These are phyloP conservation scores for Sebastes reedi DNA, from an alignment of 2,797 vertebrate species.

Conservation along the genomic window DNA sequence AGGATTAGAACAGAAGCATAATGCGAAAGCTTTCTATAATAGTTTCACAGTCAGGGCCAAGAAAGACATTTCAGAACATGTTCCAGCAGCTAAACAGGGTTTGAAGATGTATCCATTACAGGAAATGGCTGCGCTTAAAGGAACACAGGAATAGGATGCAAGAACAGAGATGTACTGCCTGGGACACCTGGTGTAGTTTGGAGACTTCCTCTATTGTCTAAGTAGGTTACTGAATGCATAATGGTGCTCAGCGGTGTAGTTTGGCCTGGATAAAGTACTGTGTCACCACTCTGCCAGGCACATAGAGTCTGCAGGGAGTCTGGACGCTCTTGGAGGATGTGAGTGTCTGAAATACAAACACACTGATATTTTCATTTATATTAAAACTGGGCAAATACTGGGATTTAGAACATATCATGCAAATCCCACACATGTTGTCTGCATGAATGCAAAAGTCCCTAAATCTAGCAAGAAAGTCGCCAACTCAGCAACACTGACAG, in stretches of 20 bases:
- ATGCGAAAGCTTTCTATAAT: background rate
- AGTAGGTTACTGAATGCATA: conserved; percentile 61
- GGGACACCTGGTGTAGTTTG: conserved; percentile 44
- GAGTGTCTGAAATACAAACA: conserved; percentile 34
- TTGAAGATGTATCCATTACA: conserved; percentile 23
- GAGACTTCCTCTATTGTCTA: conserved; percentile 52
- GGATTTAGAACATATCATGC: background rate
- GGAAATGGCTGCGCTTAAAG: conserved; percentile 32
- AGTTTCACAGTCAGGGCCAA: background rate
- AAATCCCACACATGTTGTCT: background rate
- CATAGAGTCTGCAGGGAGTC: conserved; percentile 57
- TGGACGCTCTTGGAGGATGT: conserved; percentile 20
- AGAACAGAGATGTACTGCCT: conserved; percentile 13
- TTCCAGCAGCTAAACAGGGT: conserved; percentile 2
- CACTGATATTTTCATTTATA: conserved; percentile 20
- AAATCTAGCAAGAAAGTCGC: too few relatives aligned
- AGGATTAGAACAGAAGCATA: background rate
- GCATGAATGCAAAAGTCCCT: background rate
- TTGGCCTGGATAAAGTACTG: conserved; percentile 56
- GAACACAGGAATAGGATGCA: background rate
- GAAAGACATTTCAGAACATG: background rate
- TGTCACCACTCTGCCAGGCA: conserved; percentile 51
- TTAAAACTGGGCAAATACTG: conserved; percentile 5
- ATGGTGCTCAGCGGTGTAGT: conserved; percentile 38
- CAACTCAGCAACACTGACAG: too few relatives aligned